Conservation (phyloP, 2,888 invertebrate genomes). For the Metalampra italica region DNA sequence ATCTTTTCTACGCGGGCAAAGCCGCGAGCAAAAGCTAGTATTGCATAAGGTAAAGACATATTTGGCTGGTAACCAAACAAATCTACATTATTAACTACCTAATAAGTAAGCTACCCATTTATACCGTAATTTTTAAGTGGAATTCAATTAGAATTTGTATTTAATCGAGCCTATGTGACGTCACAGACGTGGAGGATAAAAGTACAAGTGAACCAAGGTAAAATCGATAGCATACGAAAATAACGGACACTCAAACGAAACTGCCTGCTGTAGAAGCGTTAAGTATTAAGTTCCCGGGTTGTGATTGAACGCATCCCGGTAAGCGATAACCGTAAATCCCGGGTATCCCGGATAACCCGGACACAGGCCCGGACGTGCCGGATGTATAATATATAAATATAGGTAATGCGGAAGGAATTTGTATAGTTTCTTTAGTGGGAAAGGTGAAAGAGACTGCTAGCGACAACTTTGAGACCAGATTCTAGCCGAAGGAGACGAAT, state of each 20-base stretch:
- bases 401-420: not conserved
- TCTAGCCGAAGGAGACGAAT: no score
- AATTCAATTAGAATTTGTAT: no score
- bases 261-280: slow-evolving; percentile 44
- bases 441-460: no score
- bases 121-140: no score
- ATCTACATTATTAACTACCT: no score
- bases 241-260: slow-evolving; percentile 25
- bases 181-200: not conserved
- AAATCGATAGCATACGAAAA: slow-evolving; percentile 9
- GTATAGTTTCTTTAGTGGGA: not conserved
- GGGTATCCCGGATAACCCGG: slow-evolving; percentile 30
- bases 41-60: no score
- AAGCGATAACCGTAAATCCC: slow-evolving; percentile 78
- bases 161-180: no score
- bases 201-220: not conserved
- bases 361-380: slow-evolving; percentile 21
- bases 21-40: no score
- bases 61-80: no score
- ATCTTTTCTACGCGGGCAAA: no score
- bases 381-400: not conserved
- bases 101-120: no score
- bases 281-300: slow-evolving; percentile 66
- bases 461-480: no score
- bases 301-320: slow-evolving; percentile 73